Percentiles rank a stretch among this genome's conserved stretches.
These are phyloP conservation scores for Zosterops hypoxanthus DNA, from an alignment of 2,113 vertebrate genomes.

Conservation along the genomic window DNA sequence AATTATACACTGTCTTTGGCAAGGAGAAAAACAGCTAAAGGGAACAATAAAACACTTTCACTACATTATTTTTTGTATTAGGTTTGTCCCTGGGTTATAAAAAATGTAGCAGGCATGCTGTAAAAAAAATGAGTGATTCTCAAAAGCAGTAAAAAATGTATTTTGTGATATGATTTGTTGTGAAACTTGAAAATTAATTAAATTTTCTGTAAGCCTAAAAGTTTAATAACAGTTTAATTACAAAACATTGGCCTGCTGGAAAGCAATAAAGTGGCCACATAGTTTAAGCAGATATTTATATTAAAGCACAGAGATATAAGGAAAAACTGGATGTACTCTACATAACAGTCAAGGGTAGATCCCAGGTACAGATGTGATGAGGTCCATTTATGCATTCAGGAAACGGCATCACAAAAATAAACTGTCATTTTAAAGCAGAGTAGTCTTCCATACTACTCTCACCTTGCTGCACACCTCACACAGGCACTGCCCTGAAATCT, in stretches of 20 bases:
- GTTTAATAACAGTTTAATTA: not conserved
- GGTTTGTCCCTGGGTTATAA: slow-evolving; percentile 9
- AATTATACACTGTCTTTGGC: not conserved
- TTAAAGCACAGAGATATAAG: not conserved
- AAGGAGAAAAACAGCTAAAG: slow-evolving; percentile 40
- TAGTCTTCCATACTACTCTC: not conserved
- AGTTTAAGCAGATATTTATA: not conserved
- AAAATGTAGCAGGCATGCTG: not conserved
- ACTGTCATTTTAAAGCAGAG: not conserved
- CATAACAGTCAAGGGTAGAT: not conserved
- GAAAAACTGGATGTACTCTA: not conserved
- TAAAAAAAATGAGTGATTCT: not conserved
- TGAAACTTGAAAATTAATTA: not conserved
- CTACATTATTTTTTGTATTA: slow-evolving; percentile 9
- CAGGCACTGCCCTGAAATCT: not conserved
- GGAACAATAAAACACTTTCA: slow-evolving; percentile 32
- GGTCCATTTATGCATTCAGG: not conserved
- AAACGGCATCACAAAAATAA: not conserved
- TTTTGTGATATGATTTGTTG: not conserved
- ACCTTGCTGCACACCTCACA: not conserved
- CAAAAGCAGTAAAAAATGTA: not conserved
- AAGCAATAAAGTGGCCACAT: not conserved
- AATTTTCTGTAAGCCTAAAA: not conserved
- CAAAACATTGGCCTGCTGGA: not conserved
- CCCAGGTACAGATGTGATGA: not conserved